Conservation (phyloP, 2,797 vertebrate species). For the Allobates femoralis region DNA sequence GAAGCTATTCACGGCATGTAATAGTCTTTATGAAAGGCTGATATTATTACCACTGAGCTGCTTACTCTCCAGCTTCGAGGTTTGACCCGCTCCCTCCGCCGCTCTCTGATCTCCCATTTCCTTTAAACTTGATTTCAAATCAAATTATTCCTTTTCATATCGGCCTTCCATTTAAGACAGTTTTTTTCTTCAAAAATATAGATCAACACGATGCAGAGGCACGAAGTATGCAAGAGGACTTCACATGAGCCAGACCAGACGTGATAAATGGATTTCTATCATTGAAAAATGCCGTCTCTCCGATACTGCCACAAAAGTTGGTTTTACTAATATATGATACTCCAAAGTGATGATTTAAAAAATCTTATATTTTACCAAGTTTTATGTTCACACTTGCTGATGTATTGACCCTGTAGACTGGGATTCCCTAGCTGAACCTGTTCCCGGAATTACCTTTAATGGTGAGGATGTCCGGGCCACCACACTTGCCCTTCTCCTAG, state of each 20-base stretch:
- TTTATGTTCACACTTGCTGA: neutral
- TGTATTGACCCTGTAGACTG: too few relatives aligned
- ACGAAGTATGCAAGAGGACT: neutral
- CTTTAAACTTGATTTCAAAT: conserved; percentile 31
- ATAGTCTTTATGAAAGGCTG: conserved; percentile 10
- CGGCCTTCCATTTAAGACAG: neutral
- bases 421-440: too few relatives aligned
- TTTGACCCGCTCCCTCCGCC: conserved; percentile 2
- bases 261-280: neutral
- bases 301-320: neutral
- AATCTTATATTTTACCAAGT: neutral
- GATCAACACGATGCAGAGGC: conserved; percentile 5
- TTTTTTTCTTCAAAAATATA: conserved; percentile 9
- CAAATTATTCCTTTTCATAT: conserved; percentile 33
- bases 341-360: conserved; percentile 2
- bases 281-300: neutral
- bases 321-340: neutral
- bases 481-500: too few relatives aligned
- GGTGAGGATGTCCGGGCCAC: too few relatives aligned
- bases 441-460: too few relatives aligned
- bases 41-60: conserved; percentile 24
- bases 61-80: conserved; percentile 39
- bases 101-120: conserved; percentile 20
- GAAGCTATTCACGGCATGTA: conserved; percentile 12
- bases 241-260: neutral